These are phyloP conservation scores for Acrobasis consociella DNA, from an alignment of 2,888 invertebrate species.

Conservation along the genomic window DNA sequence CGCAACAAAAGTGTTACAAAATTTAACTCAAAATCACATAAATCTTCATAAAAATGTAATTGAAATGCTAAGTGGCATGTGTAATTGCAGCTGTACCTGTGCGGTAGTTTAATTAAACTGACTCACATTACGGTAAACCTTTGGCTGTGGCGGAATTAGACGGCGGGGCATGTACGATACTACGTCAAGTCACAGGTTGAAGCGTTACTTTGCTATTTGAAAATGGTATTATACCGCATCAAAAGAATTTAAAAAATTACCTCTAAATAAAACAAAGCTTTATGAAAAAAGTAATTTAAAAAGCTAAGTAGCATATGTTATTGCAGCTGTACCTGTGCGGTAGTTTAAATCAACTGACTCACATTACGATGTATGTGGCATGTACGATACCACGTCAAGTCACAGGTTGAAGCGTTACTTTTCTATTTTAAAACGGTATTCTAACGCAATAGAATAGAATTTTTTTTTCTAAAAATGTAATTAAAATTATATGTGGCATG, in stretches of 20 bases:
- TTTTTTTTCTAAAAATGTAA: no score
- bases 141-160: background rate
- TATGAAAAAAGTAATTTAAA: constrained; percentile 12
- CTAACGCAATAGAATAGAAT: no score
- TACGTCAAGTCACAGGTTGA: background rate
- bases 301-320: constrained; percentile 12
- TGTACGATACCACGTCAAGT: background rate
- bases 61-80: constrained; percentile 14
- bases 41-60: constrained; percentile 4
- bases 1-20: no score
- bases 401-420: constrained; percentile 1
- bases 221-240: no score
- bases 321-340: constrained; percentile 7
- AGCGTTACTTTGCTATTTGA: no score
- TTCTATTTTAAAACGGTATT: no score
- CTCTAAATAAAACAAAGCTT: no score
- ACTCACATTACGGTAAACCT: constrained; percentile 19
- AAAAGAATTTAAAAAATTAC: no score
- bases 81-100: constrained; percentile 10
- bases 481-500: constrained; percentile 10
- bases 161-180: background rate
- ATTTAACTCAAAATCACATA: no score
- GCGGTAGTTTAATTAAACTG: constrained; percentile 14
- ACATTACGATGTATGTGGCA: constrained; percentile 16
- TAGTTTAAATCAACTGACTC: constrained; percentile 12